A percentile compares a stretch with the other conserved stretches of the same genome.
Evolutionary conservation across 2,888 invertebrate genomes (phyloP).

Genomic region (Athetis lepigone): DNA sequence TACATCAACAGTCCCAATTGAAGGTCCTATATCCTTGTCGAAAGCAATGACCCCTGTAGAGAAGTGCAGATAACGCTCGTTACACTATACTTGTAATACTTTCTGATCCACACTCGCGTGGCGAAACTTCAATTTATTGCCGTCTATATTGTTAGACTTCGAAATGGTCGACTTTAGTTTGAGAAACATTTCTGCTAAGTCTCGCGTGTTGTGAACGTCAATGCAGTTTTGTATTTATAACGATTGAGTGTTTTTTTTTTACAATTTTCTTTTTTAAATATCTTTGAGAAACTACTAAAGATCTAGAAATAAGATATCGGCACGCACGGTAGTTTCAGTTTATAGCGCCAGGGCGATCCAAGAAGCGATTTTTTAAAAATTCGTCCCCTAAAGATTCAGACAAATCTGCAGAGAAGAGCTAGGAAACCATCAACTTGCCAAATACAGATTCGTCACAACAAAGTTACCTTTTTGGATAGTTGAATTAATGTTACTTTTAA

Average conservation of each 20-base stretch:
- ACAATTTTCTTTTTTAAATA: not conserved
- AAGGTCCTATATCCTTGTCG: slow-evolving; percentile 44
- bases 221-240: not conserved
- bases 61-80: slow-evolving; percentile 38
- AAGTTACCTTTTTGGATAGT: too few relatives aligned
- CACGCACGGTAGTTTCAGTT: too few relatives aligned
- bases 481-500: too few relatives aligned
- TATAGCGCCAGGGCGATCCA: too few relatives aligned
- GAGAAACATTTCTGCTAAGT: not conserved
- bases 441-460: too few relatives aligned
- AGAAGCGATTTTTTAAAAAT: too few relatives aligned
- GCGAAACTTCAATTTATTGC: slow-evolving; percentile 48
- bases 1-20: not conserved
- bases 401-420: too few relatives aligned
- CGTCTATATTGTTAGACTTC: slow-evolving; percentile 24
- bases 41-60: slow-evolving; percentile 46
- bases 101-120: slow-evolving; percentile 23
- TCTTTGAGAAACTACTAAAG: too few relatives aligned
- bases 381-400: too few relatives aligned
- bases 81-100: slow-evolving; percentile 42
- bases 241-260: too few relatives aligned
- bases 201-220: not conserved
- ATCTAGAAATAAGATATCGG: too few relatives aligned
- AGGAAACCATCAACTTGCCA: too few relatives aligned
- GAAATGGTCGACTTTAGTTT: slow-evolving; percentile 7